Conservation (phyloP, 2,113 vertebrate species). For the Leptodactylus fuscus region DNA sequence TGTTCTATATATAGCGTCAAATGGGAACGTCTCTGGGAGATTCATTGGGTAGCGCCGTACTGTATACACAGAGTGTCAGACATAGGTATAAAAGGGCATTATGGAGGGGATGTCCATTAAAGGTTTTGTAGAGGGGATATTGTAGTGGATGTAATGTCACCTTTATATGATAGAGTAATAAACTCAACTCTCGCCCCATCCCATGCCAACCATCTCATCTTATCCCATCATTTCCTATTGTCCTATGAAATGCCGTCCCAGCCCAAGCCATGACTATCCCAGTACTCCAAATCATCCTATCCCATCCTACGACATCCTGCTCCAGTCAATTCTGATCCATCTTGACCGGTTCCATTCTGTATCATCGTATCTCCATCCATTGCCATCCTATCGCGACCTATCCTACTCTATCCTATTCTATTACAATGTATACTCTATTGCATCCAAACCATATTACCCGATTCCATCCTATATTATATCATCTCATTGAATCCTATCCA, state of each 20-base stretch:
- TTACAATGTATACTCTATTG: too few relatives aligned
- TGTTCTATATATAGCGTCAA: background rate
- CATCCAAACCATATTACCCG: too few relatives aligned
- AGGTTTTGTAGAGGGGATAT: background rate
- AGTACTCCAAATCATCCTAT: too few relatives aligned
- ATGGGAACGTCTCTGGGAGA: background rate
- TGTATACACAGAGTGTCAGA: background rate
- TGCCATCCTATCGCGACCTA: too few relatives aligned
- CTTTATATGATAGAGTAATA: background rate
- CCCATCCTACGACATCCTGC: too few relatives aligned
- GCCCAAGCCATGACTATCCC: too few relatives aligned
- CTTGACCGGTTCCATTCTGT: too few relatives aligned
- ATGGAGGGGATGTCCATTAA: background rate
- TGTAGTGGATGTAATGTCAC: background rate
- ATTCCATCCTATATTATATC: background rate
- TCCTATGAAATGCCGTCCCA: too few relatives aligned
- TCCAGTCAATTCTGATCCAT: too few relatives aligned
- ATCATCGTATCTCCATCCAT: too few relatives aligned
- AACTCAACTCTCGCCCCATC: background rate
- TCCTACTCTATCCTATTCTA: too few relatives aligned
- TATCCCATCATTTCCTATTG: background rate
- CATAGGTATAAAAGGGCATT: background rate
- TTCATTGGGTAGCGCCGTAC: background rate
- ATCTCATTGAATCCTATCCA: too few relatives aligned
- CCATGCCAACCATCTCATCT: background rate